Evolutionary conservation across 2,888 invertebrate genomes (phyloP), one percentile per base, ranked within the genome.

Genomic region (Melanostoma scalare): DNA sequence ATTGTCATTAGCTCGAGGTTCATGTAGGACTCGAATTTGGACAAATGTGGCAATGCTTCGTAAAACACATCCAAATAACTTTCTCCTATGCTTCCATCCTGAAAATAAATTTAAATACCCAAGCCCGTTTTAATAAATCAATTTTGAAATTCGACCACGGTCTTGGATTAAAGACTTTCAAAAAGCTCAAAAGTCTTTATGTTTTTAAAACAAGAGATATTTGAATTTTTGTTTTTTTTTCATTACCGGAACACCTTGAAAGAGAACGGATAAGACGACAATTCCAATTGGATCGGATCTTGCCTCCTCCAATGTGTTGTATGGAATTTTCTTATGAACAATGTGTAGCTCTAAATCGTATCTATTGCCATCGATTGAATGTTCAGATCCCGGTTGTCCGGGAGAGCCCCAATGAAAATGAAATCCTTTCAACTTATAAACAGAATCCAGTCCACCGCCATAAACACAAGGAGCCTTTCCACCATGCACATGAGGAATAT

Each of bases 351-450:
- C 87, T 78, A 87, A 77, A 6, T 85, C 81, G 63, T 80, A 86
- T 8, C 86, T 82, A 42, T 61, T 75, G 33, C 86, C 78, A 68
- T 88, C 82, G 55, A 87, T 85, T 8, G 86, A 86, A 74, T 88
- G 86, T 36, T 87, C 86, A 1, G 86, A 87, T 31, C 86, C 87
- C 31, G 86, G 86, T 0, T 77, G 31, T 44, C 86, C 78, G 52
- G 69, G 85, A 5, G 86, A 86, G 4, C 87, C 86, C 86, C 87
- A 87, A 52, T 88, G 87, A 58, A 87, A 87, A 67, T 87, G 87
- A 8, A 87, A 56, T 5, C 85, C 85, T 3, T 86, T 76, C 2
- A 76, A 68, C 48, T 67, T 58, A 10, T 76, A 81, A 3, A 40
- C 3, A 30, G 38, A 33, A 1, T 65, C 30, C 9, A 76, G 71